Evolutionary conservation across 92 coral and sea anemone species (phyloP), one percentile per base, ranked within the genome.

Genomic region (Desmophyllum pertusum): DNA sequence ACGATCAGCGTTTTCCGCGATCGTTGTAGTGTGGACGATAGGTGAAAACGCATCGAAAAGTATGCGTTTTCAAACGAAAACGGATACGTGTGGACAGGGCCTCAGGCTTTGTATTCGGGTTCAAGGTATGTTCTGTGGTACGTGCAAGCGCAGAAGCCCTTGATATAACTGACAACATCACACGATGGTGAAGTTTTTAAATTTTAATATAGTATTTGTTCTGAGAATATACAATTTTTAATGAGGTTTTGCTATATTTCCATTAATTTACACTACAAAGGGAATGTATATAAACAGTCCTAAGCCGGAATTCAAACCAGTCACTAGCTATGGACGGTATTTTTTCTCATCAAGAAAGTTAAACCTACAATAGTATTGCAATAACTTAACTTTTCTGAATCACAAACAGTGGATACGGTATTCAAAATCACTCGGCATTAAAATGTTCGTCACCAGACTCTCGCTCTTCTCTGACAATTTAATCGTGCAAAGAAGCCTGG

Each of bases 201-300:
- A 67, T 67, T 67, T 67, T 67, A 67, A 33, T 67, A 67, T 67
- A 38, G 25, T 38, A 66, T 67, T 35, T 67, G 21, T 67, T 11
- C 42, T 67, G 25, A 36, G 42, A 37, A 67, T 67, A 23, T 67
- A 67, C 73, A 67, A 67, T 18, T 36, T 67, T 36, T 21, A 67
- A 67, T 15, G 42, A 35, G 73, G 46, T 37, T 66, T 62, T 23
- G 73, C 25, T 67, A 67, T 67, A 37, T 66, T 31, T 66, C 4
- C 73, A 67, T 67, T 67, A 4, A 67, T 67, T 38, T 10, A 10
- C 73, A 37, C 73, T 67, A 18, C 41, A 67, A 67, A 67, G 73
- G 13, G 33, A 15, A 37, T 9, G 33, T 62, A 64, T 67, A 67
- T 38, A 67, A 67, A 67, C 73, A 67, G 41, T 67, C 27, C 45